phyloP scores from a whole-genome alignment of 2,888 invertebrate species.

The Malachius bipustulatus region DNA sequence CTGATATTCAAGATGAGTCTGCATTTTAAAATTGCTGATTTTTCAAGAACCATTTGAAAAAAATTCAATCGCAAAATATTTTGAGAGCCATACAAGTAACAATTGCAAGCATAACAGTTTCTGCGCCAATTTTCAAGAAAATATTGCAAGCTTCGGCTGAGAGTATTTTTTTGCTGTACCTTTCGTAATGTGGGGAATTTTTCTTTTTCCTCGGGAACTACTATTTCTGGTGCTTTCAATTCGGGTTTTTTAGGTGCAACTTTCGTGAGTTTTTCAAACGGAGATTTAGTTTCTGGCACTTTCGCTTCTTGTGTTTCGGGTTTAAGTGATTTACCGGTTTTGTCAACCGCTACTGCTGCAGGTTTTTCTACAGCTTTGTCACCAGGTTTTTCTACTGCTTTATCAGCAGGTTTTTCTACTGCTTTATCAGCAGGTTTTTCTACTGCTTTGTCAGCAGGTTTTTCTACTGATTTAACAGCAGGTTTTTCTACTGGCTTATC shows the following conservation, averaged over 20 bases:
- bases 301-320: conserved; percentile 30
- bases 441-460: not conserved
- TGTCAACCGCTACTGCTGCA: conserved; percentile 28
- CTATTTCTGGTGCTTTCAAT: conserved; percentile 16
- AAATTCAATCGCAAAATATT: too few species aligned
- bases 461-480: not conserved
- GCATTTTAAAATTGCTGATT: too few species aligned
- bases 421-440: conserved; percentile 40
- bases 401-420: conserved; percentile 33
- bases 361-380: conserved; percentile 28
- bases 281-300: conserved; percentile 38
- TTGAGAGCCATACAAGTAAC: too few species aligned
- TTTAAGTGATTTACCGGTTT: conserved; percentile 21
- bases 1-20: too few species aligned
- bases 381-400: conserved; percentile 16
- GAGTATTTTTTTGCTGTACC: too few species aligned
- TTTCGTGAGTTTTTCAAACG: conserved; percentile 31
- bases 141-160: too few species aligned
- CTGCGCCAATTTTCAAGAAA: too few species aligned
- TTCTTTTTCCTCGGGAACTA: conserved; percentile 12
- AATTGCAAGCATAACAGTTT: too few species aligned
- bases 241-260: conserved; percentile 12
- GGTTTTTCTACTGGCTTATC: conserved; percentile 8
- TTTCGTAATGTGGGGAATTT: not conserved
- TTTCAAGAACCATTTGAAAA: too few species aligned